Base-by-base conservation (phyloP, 2,113 vertebrate genomes). In the Nymphicus hollandicus region DNA sequence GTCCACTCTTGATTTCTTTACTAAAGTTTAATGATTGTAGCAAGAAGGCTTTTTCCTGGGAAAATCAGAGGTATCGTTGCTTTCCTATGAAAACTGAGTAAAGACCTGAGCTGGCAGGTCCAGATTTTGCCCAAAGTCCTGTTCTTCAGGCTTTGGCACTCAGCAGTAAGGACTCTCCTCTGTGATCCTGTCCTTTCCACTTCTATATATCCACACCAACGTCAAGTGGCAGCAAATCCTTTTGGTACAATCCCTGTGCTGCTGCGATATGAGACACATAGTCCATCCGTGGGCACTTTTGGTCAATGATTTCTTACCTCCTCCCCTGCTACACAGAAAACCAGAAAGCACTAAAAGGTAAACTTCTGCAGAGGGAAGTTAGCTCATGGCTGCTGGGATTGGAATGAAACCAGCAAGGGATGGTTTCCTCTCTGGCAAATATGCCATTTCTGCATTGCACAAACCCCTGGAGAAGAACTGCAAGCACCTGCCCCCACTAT, bases 221-320 rank as follows among this genome's bases (percentile, higher is more conserved):
- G 0, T 16, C 7, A 58, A 71, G 17, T 35, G 2, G 6, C 28
- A 88, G n/a, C 14, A 93, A 91, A 74, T 2, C 12, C 4, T 47
- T 23, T 66, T 10, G 7, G 7, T 68, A 68, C 4, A 3, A 60
- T 55, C 29, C 9, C 33, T 64, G 25, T 43, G 18, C 19, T 55
- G 24, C 10, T 83, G 68, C 37, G 29, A 13, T 33, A n/a, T 1
- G 11, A 82, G 13, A 72, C 9, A 56, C 2, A 4, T 3, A 23
- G 17, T 41, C 1, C 3, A 44, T 5, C 14, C 13, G 9, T 1
- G 13, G 43, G 15, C 16, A 55, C 2, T 53, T 76, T 15, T 18
- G 17, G 20, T 25, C 24, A 71, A 55, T 14, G 72, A 19, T 23
- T 28, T 77, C 27, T 64, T 60, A 43, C 33, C 11, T 76, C 31